Conservation (phyloP, 2,888 invertebrate species). For the Biston stratarius region DNA sequence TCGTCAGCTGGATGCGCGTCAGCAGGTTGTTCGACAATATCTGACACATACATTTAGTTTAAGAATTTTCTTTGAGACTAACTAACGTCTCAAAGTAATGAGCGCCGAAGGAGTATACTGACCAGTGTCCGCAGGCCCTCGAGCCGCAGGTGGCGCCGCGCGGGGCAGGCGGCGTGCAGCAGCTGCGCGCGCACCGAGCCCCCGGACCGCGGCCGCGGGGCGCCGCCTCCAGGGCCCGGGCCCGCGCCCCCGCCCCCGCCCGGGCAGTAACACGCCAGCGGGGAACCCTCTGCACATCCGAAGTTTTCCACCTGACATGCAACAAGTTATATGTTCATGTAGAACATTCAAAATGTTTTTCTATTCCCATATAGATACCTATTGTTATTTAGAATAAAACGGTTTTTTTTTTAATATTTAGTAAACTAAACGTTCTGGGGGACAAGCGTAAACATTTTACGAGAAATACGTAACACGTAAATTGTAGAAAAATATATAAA, state of each 20-base stretch:
- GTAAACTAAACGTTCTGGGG: too few species aligned
- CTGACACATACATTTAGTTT: constrained; percentile 47
- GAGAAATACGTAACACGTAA: too few species aligned
- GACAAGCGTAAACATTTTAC: too few species aligned
- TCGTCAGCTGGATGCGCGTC: constrained; percentile 92
- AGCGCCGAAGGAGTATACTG: constrained; percentile 37
- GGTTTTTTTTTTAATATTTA: too few species aligned
- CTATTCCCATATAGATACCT: too few species aligned
- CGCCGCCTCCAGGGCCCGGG: constrained; percentile 76
- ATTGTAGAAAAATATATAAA: too few species aligned
- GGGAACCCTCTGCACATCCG: constrained; percentile 86
- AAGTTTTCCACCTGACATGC: constrained; percentile 83
- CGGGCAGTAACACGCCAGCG: constrained; percentile 90
- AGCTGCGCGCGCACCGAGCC: constrained; percentile 90
- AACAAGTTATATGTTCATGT: too few species aligned
- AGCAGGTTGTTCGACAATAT: constrained; percentile 95
- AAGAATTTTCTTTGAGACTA: not conserved
- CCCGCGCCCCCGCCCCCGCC: constrained; percentile 50
- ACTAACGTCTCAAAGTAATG: too few species aligned
- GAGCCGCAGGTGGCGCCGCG: constrained; percentile 93
- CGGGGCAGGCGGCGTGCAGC: constrained; percentile 93
- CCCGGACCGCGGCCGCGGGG: constrained; percentile 60
- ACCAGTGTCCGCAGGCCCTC: constrained; percentile 93
- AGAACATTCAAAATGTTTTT: not conserved
- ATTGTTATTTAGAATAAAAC: too few species aligned